These are phyloP conservation scores for Phyllotreta striolata DNA, from an alignment of 2,888 invertebrate genomes.

Conservation along the genomic window DNA sequence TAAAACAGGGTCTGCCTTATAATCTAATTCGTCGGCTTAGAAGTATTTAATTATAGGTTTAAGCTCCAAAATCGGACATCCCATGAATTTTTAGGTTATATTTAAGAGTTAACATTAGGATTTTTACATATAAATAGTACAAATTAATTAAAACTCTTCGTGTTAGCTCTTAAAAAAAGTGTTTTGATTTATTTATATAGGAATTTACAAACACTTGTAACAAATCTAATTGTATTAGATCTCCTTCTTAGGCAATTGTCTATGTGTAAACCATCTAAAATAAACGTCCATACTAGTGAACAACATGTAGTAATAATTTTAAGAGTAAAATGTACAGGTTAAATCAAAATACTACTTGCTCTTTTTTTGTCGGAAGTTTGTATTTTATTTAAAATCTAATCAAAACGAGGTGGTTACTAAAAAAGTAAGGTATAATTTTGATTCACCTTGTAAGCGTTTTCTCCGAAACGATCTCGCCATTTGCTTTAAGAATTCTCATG, in stretches of 20 bases:
- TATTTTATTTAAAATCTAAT: not conserved
- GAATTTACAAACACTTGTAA: too few species aligned
- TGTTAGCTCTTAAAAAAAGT: too few species aligned
- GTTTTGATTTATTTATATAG: too few species aligned
- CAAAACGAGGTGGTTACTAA: not conserved
- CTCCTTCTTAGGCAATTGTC: not conserved
- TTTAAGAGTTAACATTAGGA: too few species aligned
- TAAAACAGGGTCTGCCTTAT: slow-evolving; percentile 17
- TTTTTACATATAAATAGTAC: too few species aligned
- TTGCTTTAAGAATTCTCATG: slow-evolving; percentile 27
- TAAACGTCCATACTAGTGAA: slow-evolving; percentile 11
- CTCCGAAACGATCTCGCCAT: slow-evolving; percentile 14
- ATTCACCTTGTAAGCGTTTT: not conserved
- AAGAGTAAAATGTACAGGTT: slow-evolving; percentile 8
- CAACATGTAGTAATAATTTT: not conserved
- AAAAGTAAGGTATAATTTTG: not conserved
- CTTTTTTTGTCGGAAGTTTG: not conserved
- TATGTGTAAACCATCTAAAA: slow-evolving; percentile 10
- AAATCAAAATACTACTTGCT: not conserved
- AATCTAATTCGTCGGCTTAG: not conserved
- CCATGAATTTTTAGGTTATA: slow-evolving; percentile 1
- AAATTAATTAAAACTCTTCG: too few species aligned
- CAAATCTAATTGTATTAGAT: not conserved
- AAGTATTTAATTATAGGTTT: too few species aligned
- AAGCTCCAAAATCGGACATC: not conserved